Conservation (phyloP, 2,113 vertebrate genomes). For the Saiga tatarica region DNA sequence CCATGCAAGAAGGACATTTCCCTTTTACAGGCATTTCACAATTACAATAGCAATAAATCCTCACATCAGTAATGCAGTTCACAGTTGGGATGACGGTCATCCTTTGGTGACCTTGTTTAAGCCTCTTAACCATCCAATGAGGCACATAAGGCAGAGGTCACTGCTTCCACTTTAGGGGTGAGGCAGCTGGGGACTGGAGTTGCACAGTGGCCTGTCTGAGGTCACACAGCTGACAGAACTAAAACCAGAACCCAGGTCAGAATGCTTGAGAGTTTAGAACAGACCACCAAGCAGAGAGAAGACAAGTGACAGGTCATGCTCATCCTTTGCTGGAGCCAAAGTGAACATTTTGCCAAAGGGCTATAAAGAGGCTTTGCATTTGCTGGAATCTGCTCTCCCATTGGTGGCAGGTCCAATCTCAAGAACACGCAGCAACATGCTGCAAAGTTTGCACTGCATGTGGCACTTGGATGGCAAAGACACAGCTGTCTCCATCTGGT, state of each 20-base stretch:
- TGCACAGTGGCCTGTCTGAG: neutral
- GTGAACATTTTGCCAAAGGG: neutral
- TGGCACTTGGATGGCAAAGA: neutral
- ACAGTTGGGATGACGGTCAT: neutral
- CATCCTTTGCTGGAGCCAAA: neutral
- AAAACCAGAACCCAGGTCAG: neutral
- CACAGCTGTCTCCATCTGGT: rapidly evolving
- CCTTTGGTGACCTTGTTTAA: neutral
- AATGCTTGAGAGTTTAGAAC: neutral
- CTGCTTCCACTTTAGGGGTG: neutral
- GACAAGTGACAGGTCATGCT: neutral
- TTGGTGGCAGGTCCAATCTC: neutral
- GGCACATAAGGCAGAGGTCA: neutral
- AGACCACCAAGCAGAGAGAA: neutral
- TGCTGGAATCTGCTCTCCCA: neutral
- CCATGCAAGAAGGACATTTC: neutral
- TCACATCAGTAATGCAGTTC: neutral
- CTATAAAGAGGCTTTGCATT: conserved; percentile 21
- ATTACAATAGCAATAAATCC: neutral
- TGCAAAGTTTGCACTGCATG: neutral
- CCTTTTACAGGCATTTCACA: neutral
- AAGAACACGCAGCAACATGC: neutral
- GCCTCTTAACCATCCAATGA: neutral
- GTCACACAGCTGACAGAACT: conserved; percentile 1
- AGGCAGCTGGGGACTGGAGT: conserved; percentile 1